These are phyloP conservation scores for Rhinolophus sinicus DNA, from an alignment of 2,113 vertebrate species.

Conservation along the genomic window DNA sequence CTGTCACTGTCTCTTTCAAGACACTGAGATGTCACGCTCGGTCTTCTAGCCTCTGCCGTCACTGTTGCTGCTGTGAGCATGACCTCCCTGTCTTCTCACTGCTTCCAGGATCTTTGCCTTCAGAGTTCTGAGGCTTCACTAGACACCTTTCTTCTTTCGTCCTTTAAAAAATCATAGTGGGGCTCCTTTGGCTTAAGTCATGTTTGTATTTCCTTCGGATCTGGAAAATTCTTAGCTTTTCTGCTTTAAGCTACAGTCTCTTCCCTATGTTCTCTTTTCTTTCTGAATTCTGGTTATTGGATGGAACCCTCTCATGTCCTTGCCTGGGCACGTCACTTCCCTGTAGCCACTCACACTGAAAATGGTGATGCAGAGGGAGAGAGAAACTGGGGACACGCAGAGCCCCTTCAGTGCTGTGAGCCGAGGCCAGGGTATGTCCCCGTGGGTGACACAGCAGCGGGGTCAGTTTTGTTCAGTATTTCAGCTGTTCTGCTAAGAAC, in stretches of 20 bases:
- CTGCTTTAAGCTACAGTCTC: background rate
- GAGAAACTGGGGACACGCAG: background rate
- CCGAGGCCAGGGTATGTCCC: too few species aligned
- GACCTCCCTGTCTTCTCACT: accelerated
- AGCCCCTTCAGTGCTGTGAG: too few species aligned
- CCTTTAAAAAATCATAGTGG: background rate
- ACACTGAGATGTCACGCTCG: accelerated
- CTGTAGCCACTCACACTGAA: background rate
- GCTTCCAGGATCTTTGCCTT: background rate
- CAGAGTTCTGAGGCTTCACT: too few species aligned
- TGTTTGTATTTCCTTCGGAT: background rate
- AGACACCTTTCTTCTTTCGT: background rate
- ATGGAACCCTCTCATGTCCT: background rate
- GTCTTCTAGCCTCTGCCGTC: background rate
- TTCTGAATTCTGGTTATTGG: background rate
- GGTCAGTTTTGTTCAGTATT: background rate
- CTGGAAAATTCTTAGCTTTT: background rate
- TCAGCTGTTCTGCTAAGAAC: background rate
- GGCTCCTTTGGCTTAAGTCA: background rate
- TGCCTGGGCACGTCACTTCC: background rate
- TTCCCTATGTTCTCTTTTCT: background rate
- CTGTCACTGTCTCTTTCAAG: background rate
- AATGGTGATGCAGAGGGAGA: background rate
- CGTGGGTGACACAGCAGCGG: too few species aligned
- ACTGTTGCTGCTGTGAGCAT: too few species aligned